These are phyloP conservation scores for Menidia menidia DNA, from an alignment of 2,797 vertebrate genomes.

Conservation along the genomic window DNA sequence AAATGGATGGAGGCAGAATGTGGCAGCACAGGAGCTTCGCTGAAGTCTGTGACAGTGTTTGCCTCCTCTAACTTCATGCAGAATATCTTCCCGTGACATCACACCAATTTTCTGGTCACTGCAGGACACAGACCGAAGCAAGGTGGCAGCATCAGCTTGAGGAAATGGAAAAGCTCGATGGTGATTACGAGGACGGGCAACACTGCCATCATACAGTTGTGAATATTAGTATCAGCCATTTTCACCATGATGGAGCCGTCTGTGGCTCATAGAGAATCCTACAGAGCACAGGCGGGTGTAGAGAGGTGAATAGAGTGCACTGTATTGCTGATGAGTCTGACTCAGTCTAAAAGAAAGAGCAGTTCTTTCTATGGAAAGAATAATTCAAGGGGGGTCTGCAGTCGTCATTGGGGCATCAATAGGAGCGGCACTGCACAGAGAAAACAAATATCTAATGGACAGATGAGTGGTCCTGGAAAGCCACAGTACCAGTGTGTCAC, in stretches of 20 bases:
- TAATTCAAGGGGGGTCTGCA: conserved; percentile 46
- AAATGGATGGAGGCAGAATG: neutral
- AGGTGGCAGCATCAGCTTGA: neutral
- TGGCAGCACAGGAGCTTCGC: neutral
- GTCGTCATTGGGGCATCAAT: conserved; percentile 53
- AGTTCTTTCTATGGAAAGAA: conserved; percentile 53
- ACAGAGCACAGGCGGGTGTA: neutral
- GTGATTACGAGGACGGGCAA: neutral
- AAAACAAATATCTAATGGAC: conserved; percentile 75
- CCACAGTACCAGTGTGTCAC: conserved; percentile 59
- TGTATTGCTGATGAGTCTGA: conserved; percentile 57
- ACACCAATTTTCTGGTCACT: conserved; percentile 38
- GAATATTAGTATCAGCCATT: neutral
- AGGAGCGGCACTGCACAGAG: conserved; percentile 17
- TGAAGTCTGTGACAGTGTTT: conserved; percentile 11
- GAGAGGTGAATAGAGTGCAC: conserved; percentile 43
- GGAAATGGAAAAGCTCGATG: conserved; percentile 4
- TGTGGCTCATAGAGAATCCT: neutral
- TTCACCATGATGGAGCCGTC: neutral
- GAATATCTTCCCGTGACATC: conserved; percentile 36
- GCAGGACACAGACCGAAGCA: conserved; percentile 34
- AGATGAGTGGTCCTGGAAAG: conserved; percentile 70
- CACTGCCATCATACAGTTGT: neutral
- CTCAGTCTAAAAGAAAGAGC: conserved; percentile 57
- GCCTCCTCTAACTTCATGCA: conserved; percentile 6